Base-by-base conservation (phyloP, 2,797 vertebrate genomes). In the Clarias platycephalus region DNA sequence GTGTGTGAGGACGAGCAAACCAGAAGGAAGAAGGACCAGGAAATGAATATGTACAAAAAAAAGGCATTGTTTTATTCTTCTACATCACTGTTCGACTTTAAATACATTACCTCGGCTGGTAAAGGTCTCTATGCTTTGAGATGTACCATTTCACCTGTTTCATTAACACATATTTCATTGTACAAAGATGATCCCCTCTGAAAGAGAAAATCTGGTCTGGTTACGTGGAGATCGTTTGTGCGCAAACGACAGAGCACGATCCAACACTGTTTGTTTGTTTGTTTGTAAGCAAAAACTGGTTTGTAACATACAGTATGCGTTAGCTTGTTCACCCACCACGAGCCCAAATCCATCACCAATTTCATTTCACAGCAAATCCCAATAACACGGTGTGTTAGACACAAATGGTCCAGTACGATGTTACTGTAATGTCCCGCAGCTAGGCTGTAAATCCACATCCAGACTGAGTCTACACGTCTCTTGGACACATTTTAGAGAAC, bases 341-440 rank as follows among this genome's bases (percentile, higher is more conserved):
- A 84, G 76, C 83, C 78, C 63, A 82, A 85, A 84, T 88, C 85
- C 80, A 64, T 85, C 87, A 87, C 88, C 87, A 70, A 53, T 37
- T 83, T 49, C 40, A 28, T 12, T 80, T 79, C 83, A 79, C 60
- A 68, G 57, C 80, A 67, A 15, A 7, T 18, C 44, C 60, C 57
- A 40, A 13, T 70, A 64, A 64, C 60, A 64, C 44, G 60, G 60
- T 10, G 34, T 18, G 24, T 2, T 15, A 28, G 24, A 79, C 77
- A 63, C 24, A 40, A 20, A 79, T 26, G 20, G 24, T 63, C 58
- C 58, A 26, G 57, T 10, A 24, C 31, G 49, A 24, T 28, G 0
- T 34, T 77, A 13, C 1, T 10, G 53, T 58, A 58, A 55, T 57
- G 40, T 71, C 22, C 49, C n/a, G 5, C 22, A 63, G 76, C 77